A percentile compares a stretch with the other conserved stretches of the same genome.
phyloP scores from a whole-genome alignment of 2,888 invertebrate genomes.

The Eristalis arbustorum region DNA sequence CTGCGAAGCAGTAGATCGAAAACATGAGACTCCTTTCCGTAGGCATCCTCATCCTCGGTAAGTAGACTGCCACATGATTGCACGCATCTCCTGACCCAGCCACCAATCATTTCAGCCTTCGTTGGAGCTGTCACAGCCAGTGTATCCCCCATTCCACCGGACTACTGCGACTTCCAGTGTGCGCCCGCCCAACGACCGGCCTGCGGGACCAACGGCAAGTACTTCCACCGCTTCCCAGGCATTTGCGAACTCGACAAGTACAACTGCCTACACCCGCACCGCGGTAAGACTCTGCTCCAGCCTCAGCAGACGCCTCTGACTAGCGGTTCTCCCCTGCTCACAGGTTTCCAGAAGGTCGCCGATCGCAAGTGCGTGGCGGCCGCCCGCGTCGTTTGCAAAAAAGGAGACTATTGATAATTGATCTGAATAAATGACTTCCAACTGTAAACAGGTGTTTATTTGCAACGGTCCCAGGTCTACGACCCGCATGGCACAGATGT shows the following conservation, averaged over 20 bases:
- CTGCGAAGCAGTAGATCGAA: too few relatives aligned
- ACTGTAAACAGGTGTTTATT: too few relatives aligned
- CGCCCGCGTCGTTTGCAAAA: too few relatives aligned
- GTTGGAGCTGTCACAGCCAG: background rate
- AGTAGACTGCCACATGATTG: background rate
- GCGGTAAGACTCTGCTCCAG: background rate
- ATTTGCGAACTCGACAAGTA: background rate
- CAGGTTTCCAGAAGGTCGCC: too few relatives aligned
- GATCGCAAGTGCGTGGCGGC: too few relatives aligned
- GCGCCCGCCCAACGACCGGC: background rate
- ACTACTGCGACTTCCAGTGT: background rate
- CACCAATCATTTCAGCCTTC: background rate
- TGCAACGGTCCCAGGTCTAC: background rate
- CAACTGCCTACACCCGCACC: background rate
- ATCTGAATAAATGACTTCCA: too few relatives aligned
- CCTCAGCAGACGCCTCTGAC: too few relatives aligned
- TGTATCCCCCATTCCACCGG: background rate
- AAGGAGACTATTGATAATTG: too few relatives aligned
- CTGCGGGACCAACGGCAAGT: background rate
- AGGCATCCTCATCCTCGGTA: background rate
- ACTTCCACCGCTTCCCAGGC: background rate
- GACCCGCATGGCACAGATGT: background rate
- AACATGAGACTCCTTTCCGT: background rate
- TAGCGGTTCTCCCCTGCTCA: too few relatives aligned
- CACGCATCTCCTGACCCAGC: background rate